phyloP scores from a whole-genome alignment of 2,797 vertebrate genomes.

The Girardinus metallicus region DNA sequence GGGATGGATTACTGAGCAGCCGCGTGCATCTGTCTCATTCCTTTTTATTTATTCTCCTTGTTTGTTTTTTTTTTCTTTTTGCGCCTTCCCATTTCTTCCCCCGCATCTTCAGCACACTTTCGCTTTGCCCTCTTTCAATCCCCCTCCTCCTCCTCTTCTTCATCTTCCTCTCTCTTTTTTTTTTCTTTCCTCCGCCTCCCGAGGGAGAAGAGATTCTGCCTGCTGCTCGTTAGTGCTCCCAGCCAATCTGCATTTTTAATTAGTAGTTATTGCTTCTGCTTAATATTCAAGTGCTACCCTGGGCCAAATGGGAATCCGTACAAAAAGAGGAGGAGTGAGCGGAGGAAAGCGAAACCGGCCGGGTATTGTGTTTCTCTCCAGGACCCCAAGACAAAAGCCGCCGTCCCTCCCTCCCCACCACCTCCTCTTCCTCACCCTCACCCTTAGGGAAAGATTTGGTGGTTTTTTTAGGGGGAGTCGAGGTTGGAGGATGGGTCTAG shows the following conservation, averaged over 20 bases:
- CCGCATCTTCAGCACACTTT: constrained; percentile 71
- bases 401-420: constrained; percentile 20
- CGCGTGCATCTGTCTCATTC: constrained; percentile 79
- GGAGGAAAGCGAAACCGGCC: constrained; percentile 77
- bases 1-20: constrained; percentile 76
- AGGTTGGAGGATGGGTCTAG: constrained; percentile 78
- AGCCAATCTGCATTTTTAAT: constrained; percentile 91
- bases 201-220: constrained; percentile 83
- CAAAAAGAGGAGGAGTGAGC: constrained; percentile 57
- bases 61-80: constrained; percentile 69
- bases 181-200: constrained; percentile 74
- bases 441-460: constrained; percentile 82
- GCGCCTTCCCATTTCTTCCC: constrained; percentile 36
- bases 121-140: constrained; percentile 72
- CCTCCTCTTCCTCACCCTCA: constrained; percentile 43
- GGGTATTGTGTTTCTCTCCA: constrained; percentile 88
- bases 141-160: constrained; percentile 30
- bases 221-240: constrained; percentile 87
- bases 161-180: constrained; percentile 22
- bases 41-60: constrained; percentile 82
- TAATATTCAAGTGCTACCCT: constrained; percentile 88
- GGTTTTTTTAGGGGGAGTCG: constrained; percentile 54
- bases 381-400: constrained; percentile 83
- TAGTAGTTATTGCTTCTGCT: constrained; percentile 89
- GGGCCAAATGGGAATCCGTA: constrained; percentile 87